These are phyloP conservation scores for Terrapene triunguis DNA, from an alignment of 2,113 vertebrate genomes.

Conservation along the genomic window DNA sequence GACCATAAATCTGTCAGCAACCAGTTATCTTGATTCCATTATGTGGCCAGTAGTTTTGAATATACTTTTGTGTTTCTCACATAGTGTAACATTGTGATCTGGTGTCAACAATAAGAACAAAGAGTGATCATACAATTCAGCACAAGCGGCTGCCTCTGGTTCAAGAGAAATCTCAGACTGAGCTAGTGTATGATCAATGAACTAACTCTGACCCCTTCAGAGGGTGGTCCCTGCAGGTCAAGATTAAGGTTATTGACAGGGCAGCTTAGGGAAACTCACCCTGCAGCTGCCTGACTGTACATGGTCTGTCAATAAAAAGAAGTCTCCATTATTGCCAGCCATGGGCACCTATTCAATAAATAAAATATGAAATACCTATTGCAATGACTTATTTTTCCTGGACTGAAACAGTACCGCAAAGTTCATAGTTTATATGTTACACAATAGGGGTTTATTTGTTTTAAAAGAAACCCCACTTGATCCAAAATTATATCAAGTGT, in stretches of 20 bases:
- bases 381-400: fast-evolving
- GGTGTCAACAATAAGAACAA: neutral
- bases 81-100: fast-evolving
- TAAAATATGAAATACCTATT: fast-evolving
- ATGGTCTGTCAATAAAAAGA: fast-evolving
- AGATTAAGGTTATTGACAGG: fast-evolving
- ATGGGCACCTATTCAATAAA: neutral
- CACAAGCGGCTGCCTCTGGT: fast-evolving
- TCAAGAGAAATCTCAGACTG: neutral
- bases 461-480: neutral
- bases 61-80: constrained; percentile 1
- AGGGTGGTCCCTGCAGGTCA: neutral
- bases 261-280: neutral
- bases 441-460: neutral
- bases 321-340: fast-evolving
- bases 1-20: constrained; percentile 58
- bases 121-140: fast-evolving
- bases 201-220: neutral
- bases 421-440: neutral
- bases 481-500: neutral
- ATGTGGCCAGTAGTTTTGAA: constrained; percentile 32
- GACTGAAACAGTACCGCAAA: fast-evolving
- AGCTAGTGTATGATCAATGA: neutral
- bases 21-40: neutral
- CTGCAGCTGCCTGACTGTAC: neutral